Evolutionary conservation across 2,888 invertebrate species (phyloP).

Genomic region (Mesoligia furuncula): DNA sequence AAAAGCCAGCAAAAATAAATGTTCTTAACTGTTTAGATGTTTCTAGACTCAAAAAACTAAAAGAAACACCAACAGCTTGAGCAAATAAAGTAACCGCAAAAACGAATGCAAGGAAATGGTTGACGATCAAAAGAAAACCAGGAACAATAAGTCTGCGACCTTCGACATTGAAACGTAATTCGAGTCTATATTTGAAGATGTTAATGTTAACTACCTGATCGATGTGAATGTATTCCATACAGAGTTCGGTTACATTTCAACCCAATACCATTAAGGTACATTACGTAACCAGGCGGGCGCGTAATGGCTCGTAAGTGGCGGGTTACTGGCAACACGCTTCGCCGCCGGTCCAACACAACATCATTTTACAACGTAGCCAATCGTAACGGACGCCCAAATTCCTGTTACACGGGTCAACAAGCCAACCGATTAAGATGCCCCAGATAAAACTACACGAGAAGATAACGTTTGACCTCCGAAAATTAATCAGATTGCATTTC

Average conservation of each 20-base stretch:
- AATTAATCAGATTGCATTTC: constrained; percentile 81
- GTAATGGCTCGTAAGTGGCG: constrained; percentile 70
- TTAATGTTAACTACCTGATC: constrained; percentile 44
- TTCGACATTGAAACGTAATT: constrained; percentile 49
- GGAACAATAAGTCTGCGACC: constrained; percentile 49
- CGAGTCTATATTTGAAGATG: constrained; percentile 42
- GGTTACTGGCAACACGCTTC: constrained; percentile 65
- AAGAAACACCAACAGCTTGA: constrained; percentile 9
- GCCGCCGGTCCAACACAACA: constrained; percentile 67
- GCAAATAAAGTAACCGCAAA: constrained; percentile 15
- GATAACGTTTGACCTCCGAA: constrained; percentile 81
- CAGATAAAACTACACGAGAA: constrained; percentile 75
- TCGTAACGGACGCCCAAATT: constrained; percentile 78
- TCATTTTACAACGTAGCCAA: constrained; percentile 68
- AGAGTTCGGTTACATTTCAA: constrained; percentile 52
- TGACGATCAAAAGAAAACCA: constrained; percentile 49
- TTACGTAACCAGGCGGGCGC: constrained; percentile 73
- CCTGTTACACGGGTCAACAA: constrained; percentile 79
- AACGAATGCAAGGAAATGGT: constrained; percentile 38
- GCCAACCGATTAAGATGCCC: constrained; percentile 80
- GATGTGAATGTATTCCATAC: constrained; percentile 36
- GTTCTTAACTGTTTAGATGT: constrained; percentile 7
- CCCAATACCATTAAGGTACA: constrained; percentile 63
- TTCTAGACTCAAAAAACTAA: constrained; percentile 1
- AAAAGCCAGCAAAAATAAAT: constrained; percentile 13